These are phyloP conservation scores for Pipistrellus nathusii DNA, from an alignment of 2,797 vertebrate species.

Conservation along the genomic window DNA sequence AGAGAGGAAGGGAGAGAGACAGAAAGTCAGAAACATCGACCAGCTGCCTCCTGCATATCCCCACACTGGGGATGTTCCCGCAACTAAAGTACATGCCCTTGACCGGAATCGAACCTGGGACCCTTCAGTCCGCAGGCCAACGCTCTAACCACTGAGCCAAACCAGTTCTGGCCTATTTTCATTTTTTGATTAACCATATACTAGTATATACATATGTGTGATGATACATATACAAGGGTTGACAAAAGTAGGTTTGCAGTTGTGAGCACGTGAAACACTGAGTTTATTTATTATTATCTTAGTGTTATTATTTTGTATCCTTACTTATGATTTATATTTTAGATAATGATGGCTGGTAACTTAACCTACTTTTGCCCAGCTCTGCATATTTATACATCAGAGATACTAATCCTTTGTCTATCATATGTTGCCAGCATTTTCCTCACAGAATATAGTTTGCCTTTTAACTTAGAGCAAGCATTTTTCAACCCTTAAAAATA, in stretches of 20 bases:
- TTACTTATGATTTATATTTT: background rate
- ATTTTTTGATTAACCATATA: background rate
- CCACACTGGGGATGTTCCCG: too few relatives aligned
- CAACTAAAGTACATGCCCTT: too few relatives aligned
- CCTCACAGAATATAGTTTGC: background rate
- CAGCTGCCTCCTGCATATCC: too few relatives aligned
- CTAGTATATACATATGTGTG: background rate
- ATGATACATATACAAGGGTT: background rate
- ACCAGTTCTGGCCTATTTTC: background rate
- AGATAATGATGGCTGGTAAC: background rate
- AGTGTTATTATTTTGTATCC: background rate
- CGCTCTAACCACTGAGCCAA: too few relatives aligned
- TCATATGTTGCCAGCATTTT: background rate
- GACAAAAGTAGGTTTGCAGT: background rate
- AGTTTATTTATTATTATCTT: background rate
- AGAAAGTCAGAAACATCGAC: too few relatives aligned
- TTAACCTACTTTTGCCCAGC: background rate
- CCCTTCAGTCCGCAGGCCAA: too few relatives aligned
- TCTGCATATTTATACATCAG: background rate
- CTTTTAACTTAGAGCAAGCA: constrained; percentile 2
- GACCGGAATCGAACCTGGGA: too few relatives aligned
- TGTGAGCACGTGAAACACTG: background rate
- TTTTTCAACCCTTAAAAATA: constrained; percentile 18
- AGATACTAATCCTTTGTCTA: background rate
- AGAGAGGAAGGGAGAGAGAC: too few relatives aligned